These are phyloP conservation scores for Clostera curtula DNA, from an alignment of 2,888 invertebrate genomes.

Conservation along the genomic window DNA sequence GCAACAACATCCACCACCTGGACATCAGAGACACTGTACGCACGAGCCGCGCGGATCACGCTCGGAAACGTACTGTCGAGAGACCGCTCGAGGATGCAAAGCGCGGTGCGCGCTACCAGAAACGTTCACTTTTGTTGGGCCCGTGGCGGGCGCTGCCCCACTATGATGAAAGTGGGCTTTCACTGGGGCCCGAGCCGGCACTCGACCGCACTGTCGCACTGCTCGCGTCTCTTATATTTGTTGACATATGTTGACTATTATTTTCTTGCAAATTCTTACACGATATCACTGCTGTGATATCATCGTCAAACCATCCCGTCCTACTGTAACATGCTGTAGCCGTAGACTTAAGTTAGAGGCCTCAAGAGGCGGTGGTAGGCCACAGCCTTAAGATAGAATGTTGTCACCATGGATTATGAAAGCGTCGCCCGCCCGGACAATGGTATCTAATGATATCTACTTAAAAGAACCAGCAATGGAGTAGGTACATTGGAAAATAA, in stretches of 20 bases:
- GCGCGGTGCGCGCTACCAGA: slow-evolving; percentile 44
- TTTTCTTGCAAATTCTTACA: no score
- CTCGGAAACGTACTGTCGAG: slow-evolving; percentile 49
- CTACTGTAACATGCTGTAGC: no score
- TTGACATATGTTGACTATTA: neutral
- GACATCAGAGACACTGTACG: slow-evolving; percentile 49
- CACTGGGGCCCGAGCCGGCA: slow-evolving; percentile 40
- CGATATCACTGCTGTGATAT: no score
- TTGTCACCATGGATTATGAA: no score
- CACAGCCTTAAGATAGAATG: no score
- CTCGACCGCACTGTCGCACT: slow-evolving; percentile 9
- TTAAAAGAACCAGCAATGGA: no score
- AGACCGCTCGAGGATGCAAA: slow-evolving; percentile 43
- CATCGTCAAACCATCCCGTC: no score
- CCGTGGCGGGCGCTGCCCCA: slow-evolving; percentile 47
- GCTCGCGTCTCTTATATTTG: slow-evolving; percentile 2
- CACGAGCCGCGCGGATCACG: slow-evolving; percentile 48
- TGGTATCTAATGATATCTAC: no score
- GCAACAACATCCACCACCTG: slow-evolving; percentile 59
- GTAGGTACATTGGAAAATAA: no score
- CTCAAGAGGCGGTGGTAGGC: no score
- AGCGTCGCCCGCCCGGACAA: no score
- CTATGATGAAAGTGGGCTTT: slow-evolving; percentile 69
- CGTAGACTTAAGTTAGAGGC: no score
- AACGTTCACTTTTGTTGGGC: slow-evolving; percentile 66